These are phyloP conservation scores for Himalopsyche phryganea DNA, from an alignment of 1,140 invertebrate species.

Conservation along the genomic window DNA sequence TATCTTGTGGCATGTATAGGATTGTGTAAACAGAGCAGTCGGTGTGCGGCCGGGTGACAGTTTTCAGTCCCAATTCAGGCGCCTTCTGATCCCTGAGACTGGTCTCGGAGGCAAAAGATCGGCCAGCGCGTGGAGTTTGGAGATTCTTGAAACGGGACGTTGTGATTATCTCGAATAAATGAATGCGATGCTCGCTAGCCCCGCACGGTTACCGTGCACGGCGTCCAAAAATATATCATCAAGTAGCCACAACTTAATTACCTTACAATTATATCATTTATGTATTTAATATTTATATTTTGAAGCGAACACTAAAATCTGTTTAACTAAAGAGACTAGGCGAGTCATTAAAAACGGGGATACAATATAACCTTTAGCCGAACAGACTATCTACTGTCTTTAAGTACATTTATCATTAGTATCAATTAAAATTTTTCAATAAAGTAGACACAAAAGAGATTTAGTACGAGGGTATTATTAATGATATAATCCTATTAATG, in stretches of 20 bases:
- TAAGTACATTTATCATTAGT: conserved; percentile 32
- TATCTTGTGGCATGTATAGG: too few species aligned
- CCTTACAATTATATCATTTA: conserved; percentile 32
- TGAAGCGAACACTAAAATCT: conserved; percentile 32
- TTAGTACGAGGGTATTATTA: conserved; percentile 25
- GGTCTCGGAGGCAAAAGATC: too few species aligned
- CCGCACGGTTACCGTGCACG: conserved; percentile 22
- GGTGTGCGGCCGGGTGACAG: too few species aligned
- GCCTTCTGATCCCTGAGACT: too few species aligned
- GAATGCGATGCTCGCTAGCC: background rate
- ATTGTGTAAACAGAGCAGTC: too few species aligned
- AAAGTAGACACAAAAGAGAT: conserved; percentile 32
- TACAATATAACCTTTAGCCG: conserved; percentile 22
- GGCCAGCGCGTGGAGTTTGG: too few species aligned
- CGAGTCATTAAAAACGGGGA: conserved; percentile 30
- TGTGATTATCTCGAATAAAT: too few species aligned
- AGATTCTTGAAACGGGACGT: too few species aligned
- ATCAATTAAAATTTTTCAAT: conserved; percentile 26
- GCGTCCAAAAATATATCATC: conserved; percentile 35
- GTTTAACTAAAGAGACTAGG: conserved; percentile 31
- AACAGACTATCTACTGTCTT: conserved; percentile 33
- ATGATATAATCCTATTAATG: conserved; percentile 24
- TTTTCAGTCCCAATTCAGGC: too few species aligned
- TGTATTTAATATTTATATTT: conserved; percentile 26
- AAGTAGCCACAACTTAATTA: conserved; percentile 32